Evolutionary conservation across 2,888 invertebrate genomes (phyloP), one percentile per base, ranked within the genome.

Genomic region (Morpho achilles): DNA sequence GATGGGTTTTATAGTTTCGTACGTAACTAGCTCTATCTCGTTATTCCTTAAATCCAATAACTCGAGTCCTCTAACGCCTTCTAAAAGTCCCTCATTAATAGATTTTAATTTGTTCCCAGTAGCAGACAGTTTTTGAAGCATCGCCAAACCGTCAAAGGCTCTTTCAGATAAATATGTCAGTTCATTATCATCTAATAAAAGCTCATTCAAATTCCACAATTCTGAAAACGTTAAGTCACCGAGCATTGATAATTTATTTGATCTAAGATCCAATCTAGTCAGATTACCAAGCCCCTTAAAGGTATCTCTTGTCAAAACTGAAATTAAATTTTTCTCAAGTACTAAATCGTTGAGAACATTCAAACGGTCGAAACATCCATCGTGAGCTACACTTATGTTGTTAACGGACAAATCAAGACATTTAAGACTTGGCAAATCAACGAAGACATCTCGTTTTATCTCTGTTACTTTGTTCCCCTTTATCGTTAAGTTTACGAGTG

Each of bases 401-500:
- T 99, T 99, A 77, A 94, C 95, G 76, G 97, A 96, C 67, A 99
- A 91, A 76, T 94, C 94, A 63, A 99, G 92, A 67, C 94, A 93
- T 74, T 93, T 93, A 70, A 96, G 86, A 61, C 91, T 91, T 3
- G 96, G 96, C 64, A 96, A 83, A 80, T 95, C 94, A 50, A 94
- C 92, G 76, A 97, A 96, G 50, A 95, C 94, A 71, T 94, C 93
- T 62, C 94, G 92, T 76, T 94, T 94, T 73, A 97, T 92, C 78
- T 95, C 95, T 39, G 92, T 91, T 72, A 97, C 93, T 77, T 93
- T 92, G 87, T 97, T 97, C 71, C 95, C 94, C 72, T 95, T 94
- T 77, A 97, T 85, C 75, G 94, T 94, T 70, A 97, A 86, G 69
- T 93, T 92, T 59, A 93, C 93, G 72, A 96, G 87, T 67, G 93